These are phyloP conservation scores for Prenolepis imparis DNA, from an alignment of 2,888 invertebrate species.

Conservation along the genomic window DNA sequence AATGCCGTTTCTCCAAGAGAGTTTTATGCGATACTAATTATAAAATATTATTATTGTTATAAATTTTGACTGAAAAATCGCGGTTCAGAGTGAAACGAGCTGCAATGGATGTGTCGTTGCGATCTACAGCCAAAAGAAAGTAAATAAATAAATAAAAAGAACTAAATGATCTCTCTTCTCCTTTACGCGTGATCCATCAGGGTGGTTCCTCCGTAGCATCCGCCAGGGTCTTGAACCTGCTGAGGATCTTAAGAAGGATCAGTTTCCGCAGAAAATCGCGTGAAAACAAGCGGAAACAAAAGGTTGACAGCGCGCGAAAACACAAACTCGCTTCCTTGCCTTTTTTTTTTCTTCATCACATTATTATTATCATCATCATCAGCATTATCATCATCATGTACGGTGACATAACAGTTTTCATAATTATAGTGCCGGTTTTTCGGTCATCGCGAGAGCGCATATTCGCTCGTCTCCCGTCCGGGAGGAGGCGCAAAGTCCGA, in stretches of 20 bases:
- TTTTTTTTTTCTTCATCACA: conserved; percentile 28
- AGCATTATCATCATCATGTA: conserved; percentile 22
- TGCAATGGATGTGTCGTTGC: conserved; percentile 37
- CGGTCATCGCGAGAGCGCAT: conserved; percentile 8
- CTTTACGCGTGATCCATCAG: conserved; percentile 21
- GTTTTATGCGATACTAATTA: conserved; percentile 21
- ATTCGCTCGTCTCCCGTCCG: conserved; percentile 1
- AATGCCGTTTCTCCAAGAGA: neutral
- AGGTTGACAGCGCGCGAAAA: conserved; percentile 48
- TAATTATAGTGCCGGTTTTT: conserved; percentile 35
- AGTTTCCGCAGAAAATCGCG: conserved; percentile 31
- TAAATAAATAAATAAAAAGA: neutral
- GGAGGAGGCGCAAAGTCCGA: conserved; percentile 50
- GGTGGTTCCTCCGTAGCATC: conserved; percentile 43
- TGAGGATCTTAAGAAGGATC: conserved; percentile 55
- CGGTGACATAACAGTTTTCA: conserved; percentile 33
- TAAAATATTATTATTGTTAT: conserved; percentile 18
- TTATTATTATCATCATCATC: conserved; percentile 40
- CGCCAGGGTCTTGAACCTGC: conserved; percentile 32
- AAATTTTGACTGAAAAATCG: conserved; percentile 6
- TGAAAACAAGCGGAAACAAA: conserved; percentile 19
- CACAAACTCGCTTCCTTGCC: conserved; percentile 57
- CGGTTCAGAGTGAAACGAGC: conserved; percentile 33
- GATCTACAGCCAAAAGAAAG: neutral
- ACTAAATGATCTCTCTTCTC: conserved; percentile 40